Evolutionary conservation across 1,140 invertebrate species (phyloP).

Genomic region (Cepaea nemoralis): DNA sequence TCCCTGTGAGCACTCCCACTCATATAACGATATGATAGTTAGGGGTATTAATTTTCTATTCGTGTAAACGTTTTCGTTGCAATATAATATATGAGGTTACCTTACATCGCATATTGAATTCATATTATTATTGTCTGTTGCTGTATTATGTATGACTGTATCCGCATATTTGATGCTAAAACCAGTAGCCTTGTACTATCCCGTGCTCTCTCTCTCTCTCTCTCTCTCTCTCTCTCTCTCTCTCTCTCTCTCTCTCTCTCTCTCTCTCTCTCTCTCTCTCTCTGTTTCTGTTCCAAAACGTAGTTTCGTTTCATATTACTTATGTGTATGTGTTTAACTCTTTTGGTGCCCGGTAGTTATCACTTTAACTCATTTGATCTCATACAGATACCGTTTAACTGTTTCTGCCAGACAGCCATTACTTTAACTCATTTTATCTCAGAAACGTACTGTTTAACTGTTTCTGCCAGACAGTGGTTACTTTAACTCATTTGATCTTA

Average conservation of each 20-base stretch:
- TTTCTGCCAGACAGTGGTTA: no score
- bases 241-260: conserved; percentile 23
- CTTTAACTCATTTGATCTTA: no score
- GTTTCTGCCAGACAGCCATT: no score
- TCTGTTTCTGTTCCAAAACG: not conserved
- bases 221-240: not conserved
- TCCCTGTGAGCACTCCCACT: not conserved
- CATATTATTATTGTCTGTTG: not conserved
- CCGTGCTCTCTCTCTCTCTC: no score
- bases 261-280: conserved; percentile 25
- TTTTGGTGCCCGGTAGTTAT: no score
- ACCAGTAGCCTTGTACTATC: not conserved
- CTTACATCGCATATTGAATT: not conserved
- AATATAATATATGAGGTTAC: not conserved
- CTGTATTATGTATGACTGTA: not conserved
- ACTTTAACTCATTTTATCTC: no score
- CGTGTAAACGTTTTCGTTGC: not conserved
- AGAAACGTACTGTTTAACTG: no score
- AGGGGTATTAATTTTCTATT: not conserved
- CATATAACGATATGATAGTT: not conserved
- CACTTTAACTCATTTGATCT: no score
- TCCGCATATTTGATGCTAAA: not conserved
- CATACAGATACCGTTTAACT: no score
- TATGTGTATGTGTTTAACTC: no score
- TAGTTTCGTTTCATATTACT: not conserved